These are phyloP conservation scores for Cabera pusaria DNA, from an alignment of 2,888 invertebrate species.

Conservation along the genomic window DNA sequence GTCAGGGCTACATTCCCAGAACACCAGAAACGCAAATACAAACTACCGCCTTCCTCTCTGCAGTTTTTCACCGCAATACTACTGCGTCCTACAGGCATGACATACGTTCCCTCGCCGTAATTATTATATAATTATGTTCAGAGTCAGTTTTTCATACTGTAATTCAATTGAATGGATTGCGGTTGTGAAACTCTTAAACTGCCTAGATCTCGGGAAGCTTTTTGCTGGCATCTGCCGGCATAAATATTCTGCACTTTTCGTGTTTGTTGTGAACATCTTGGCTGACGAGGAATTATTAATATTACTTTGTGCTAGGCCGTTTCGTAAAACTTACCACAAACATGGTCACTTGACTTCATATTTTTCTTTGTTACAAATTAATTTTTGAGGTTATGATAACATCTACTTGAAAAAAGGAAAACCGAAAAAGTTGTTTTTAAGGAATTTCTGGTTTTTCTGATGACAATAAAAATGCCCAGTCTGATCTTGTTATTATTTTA, in stretches of 20 bases:
- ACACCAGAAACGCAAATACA: conserved; percentile 61
- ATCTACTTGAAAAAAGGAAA: too few species aligned
- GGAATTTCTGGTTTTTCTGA: too few species aligned
- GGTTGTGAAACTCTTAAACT: conserved; percentile 26
- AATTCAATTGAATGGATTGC: conserved; percentile 36
- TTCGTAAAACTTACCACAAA: too few species aligned
- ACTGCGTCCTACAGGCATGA: conserved; percentile 43
- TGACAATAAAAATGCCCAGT: too few species aligned
- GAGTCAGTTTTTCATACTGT: conserved; percentile 40
- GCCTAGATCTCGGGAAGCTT: conserved; percentile 21
- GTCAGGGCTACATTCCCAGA: conserved; percentile 63
- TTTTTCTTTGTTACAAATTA: too few species aligned
- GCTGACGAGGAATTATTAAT: neutral
- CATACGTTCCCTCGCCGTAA: conserved; percentile 43
- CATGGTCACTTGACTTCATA: too few species aligned
- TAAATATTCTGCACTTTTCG: neutral
- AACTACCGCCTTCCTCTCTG: conserved; percentile 61
- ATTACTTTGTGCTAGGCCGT: too few species aligned
- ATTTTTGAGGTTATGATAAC: too few species aligned
- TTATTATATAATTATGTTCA: conserved; percentile 41
- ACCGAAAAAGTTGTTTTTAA: too few species aligned
- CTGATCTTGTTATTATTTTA: too few species aligned
- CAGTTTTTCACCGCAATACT: conserved; percentile 54
- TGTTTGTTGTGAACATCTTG: neutral
- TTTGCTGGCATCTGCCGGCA: conserved; percentile 5